These are phyloP conservation scores for Sebastes reedi DNA, from an alignment of 2,797 vertebrate species.

Conservation along the genomic window DNA sequence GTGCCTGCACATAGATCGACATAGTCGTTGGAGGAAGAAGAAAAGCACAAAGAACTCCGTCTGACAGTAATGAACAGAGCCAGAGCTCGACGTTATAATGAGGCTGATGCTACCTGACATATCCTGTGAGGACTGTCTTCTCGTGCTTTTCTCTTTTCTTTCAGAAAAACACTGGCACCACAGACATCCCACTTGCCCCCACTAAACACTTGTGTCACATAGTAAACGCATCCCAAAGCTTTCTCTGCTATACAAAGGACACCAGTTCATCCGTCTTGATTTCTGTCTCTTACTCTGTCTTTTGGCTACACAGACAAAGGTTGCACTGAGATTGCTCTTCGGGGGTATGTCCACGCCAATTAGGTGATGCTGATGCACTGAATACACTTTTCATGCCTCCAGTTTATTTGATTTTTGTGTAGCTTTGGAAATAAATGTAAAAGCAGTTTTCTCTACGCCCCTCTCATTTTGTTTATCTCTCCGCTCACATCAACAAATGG, in stretches of 20 bases:
- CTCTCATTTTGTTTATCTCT: constrained; percentile 37
- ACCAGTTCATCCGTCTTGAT: constrained; percentile 50
- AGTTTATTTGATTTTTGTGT: constrained; percentile 37
- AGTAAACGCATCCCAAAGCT: constrained; percentile 48
- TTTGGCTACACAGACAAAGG: not conserved
- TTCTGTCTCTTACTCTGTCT: constrained; percentile 18
- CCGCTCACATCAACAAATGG: constrained; percentile 46
- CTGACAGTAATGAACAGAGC: constrained; percentile 41
- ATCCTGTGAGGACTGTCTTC: constrained; percentile 40
- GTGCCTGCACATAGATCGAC: not conserved
- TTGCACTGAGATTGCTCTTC: constrained; percentile 41
- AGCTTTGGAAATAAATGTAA: constrained; percentile 33
- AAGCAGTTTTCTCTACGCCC: constrained; percentile 34
- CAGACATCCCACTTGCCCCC: constrained; percentile 27
- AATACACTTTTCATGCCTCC: constrained; percentile 26
- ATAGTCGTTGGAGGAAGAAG: not conserved
- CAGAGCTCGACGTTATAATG: constrained; percentile 21
- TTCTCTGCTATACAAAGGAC: constrained; percentile 26
- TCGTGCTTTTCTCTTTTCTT: constrained; percentile 20
- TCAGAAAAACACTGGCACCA: constrained; percentile 14
- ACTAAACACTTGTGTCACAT: constrained; percentile 56
- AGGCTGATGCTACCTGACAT: constrained; percentile 50
- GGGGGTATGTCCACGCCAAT: constrained; percentile 51
- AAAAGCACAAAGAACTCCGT: constrained; percentile 14
- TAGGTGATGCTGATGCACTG: constrained; percentile 42